Percentiles rank a stretch among this genome's conserved stretches.
phyloP scores from a whole-genome alignment of 2,888 invertebrate genomes.

The Chorisops tibialis region DNA sequence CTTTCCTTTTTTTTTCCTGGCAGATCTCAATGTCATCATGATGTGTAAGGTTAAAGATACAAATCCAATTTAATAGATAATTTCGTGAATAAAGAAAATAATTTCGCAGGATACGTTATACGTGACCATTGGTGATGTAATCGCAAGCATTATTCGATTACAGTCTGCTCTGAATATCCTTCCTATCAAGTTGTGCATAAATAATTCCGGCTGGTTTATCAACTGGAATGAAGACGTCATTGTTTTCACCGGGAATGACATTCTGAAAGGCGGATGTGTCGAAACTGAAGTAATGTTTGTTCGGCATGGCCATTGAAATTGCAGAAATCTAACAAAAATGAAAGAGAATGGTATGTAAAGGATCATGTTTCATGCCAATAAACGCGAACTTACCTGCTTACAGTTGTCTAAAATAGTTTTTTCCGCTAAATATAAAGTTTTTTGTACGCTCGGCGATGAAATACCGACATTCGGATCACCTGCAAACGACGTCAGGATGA shows the following conservation, averaged over 20 bases:
- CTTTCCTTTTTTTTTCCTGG: no score
- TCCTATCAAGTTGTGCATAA: conserved; percentile 66
- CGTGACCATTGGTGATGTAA: no score
- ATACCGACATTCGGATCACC: conserved; percentile 70
- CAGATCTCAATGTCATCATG: no score
- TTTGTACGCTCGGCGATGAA: conserved; percentile 75
- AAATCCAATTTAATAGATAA: no score
- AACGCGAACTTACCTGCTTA: conserved; percentile 59
- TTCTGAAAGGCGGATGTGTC: conserved; percentile 72
- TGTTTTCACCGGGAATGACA: conserved; percentile 61
- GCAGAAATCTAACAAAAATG: conserved; percentile 57
- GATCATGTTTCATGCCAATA: neutral
- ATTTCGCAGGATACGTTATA: no score
- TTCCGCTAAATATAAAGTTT: conserved; percentile 71
- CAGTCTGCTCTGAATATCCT: conserved; percentile 43
- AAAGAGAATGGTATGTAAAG: neutral
- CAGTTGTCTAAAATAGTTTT: conserved; percentile 66
- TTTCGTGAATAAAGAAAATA: no score
- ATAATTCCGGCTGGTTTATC: conserved; percentile 77
- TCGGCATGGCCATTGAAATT: conserved; percentile 76
- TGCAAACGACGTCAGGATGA: conserved; percentile 71
- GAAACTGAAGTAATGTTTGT: conserved; percentile 74
- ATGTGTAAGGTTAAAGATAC: no score
- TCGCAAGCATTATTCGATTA: conserved; percentile 30
- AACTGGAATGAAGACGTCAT: conserved; percentile 71